A percentile compares a stretch with the other conserved stretches of the same genome.
Conservation (phyloP, 2,888 invertebrate species). For the Thera obeliscata region DNA sequence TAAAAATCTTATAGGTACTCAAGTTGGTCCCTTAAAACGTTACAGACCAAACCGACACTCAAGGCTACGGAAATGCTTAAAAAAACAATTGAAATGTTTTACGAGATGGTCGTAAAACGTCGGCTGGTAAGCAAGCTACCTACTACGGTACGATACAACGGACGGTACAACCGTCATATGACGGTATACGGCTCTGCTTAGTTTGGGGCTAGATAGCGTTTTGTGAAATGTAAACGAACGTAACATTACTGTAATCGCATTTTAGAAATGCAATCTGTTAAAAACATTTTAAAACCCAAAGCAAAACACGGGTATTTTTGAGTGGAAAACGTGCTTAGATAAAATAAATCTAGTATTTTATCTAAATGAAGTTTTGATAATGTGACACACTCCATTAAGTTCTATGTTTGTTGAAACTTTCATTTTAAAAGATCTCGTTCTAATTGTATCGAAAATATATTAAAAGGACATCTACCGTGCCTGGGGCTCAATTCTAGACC, state of each 20-base stretch:
- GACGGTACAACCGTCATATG: not conserved
- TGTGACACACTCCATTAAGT: no score
- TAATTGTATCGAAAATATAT: no score
- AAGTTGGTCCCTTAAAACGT: conserved; percentile 19
- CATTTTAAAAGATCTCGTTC: no score
- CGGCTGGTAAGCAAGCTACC: not conserved
- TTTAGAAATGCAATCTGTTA: not conserved
- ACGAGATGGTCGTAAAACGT: conserved; percentile 8
- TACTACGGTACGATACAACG: not conserved
- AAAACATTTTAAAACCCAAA: not conserved
- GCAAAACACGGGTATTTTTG: not conserved
- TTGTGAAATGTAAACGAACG: not conserved
- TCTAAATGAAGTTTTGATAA: not conserved
- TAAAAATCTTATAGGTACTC: conserved; percentile 8
- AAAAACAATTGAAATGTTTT: conserved; percentile 25
- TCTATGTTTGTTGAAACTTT: no score
- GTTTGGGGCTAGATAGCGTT: no score
- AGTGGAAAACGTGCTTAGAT: not conserved
- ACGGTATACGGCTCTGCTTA: not conserved
- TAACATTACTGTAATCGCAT: not conserved
- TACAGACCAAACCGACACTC: conserved; percentile 8
- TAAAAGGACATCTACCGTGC: no score
- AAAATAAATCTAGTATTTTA: not conserved
- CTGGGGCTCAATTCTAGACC: no score
- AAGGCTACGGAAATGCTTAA: conserved; percentile 21